Evolutionary conservation across 2,113 vertebrate species (phyloP).

Genomic region (Carollia perspicillata): DNA sequence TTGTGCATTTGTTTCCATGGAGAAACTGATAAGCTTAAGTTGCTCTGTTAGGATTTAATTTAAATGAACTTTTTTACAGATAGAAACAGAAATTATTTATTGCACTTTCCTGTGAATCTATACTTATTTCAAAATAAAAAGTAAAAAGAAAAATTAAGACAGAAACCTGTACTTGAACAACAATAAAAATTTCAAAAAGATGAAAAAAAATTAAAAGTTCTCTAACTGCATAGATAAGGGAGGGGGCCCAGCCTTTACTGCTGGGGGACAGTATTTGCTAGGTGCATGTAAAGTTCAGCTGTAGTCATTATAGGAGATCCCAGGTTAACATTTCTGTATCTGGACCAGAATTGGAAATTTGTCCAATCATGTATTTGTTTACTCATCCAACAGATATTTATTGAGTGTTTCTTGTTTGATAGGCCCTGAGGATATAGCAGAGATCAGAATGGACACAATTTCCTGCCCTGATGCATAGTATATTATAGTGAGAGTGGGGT

Average conservation of each 20-base stretch:
- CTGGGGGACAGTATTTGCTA: neutral
- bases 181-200: no score
- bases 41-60: slow-evolving; percentile 35
- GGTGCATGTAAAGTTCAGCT: neutral
- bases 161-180: no score
- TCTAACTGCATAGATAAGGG: neutral
- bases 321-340: neutral
- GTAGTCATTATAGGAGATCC: neutral
- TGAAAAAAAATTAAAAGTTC: neutral
- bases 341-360: neutral
- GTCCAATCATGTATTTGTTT: neutral
- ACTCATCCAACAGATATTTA: neutral
- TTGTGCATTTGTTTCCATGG: slow-evolving; percentile 46
- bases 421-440: neutral
- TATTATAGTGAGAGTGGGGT: neutral
- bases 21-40: slow-evolving; percentile 17
- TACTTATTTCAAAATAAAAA: slow-evolving; percentile 41
- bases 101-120: neutral
- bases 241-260: neutral
- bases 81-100: slow-evolving; percentile 42
- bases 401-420: neutral
- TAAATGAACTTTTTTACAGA: neutral
- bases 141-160: no score
- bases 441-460: neutral
- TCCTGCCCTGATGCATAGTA: neutral